A percentile compares a stretch with the other conserved stretches of the same genome.
Evolutionary conservation across 2,113 vertebrate species (phyloP).

Genomic region (Eulemur rufifrons): DNA sequence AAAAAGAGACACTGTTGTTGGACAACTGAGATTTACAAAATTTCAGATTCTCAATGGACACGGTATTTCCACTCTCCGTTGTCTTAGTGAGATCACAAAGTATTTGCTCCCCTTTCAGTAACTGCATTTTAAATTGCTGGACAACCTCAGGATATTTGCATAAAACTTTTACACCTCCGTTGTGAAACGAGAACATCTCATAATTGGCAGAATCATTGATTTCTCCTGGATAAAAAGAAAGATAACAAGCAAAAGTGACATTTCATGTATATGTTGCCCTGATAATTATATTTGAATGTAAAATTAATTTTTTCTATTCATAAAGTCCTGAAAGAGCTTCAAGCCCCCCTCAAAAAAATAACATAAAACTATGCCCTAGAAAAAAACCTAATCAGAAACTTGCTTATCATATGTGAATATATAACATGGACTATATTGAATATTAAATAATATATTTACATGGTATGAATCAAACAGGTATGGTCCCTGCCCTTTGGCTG

Average conservation of each 20-base stretch:
- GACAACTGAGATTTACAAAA: slow-evolving; percentile 74
- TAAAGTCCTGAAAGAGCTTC: slow-evolving; percentile 31
- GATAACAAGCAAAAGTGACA: background rate
- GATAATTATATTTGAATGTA: slow-evolving; percentile 3
- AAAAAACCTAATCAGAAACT: background rate
- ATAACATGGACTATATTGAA: background rate
- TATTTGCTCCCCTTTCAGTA: slow-evolving; percentile 77
- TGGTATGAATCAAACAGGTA: background rate
- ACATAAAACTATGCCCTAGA: background rate
- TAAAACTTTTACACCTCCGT: slow-evolving; percentile 79
- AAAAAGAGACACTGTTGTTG: slow-evolving; percentile 78
- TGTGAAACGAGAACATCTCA: slow-evolving; percentile 72
- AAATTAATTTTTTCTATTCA: background rate
- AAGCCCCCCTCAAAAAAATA: background rate
- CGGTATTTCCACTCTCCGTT: background rate
- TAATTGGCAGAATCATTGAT: slow-evolving; percentile 38
- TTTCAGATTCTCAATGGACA: slow-evolving; percentile 23
- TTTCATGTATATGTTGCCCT: background rate
- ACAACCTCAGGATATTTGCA: slow-evolving; percentile 76
- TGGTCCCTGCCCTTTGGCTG: background rate
- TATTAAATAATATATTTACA: slow-evolving; percentile 1
- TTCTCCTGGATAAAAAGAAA: slow-evolving; percentile 77
- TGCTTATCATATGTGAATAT: background rate
- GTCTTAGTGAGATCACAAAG: slow-evolving; percentile 79
- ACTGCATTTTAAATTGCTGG: slow-evolving; percentile 83